phyloP scores from a whole-genome alignment of 2,113 vertebrate genomes.

The Lagopus muta region DNA sequence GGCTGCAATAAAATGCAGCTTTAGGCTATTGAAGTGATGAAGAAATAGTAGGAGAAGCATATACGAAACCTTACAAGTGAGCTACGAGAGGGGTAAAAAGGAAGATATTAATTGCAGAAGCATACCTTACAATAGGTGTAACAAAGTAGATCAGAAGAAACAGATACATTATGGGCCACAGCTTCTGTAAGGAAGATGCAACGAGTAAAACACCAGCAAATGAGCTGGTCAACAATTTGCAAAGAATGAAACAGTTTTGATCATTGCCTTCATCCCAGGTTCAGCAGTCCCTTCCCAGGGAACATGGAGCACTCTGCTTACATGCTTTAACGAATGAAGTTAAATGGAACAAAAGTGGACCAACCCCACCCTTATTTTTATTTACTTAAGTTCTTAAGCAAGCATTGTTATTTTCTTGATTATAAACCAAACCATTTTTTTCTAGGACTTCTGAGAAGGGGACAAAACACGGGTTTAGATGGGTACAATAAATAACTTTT shows the following conservation, averaged over 20 bases:
- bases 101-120: neutral
- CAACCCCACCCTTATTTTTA: neutral
- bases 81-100: neutral
- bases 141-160: neutral
- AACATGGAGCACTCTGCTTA: neutral
- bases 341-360: neutral
- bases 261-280: neutral
- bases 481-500: neutral
- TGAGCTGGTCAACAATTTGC: neutral
- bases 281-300: neutral
- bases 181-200: neutral
- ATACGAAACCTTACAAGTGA: neutral
- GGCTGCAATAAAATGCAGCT: slow-evolving; percentile 58
- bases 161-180: neutral
- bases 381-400: neutral
- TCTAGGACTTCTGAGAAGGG: neutral
- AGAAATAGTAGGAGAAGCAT: slow-evolving; percentile 12
- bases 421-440: neutral
- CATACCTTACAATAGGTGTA: neutral
- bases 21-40: neutral
- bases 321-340: neutral
- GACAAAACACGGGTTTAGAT: neutral
- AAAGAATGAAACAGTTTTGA: neutral
- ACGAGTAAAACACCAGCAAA: neutral
- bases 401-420: neutral